A percentile compares a stretch with the other conserved stretches of the same genome.
phyloP scores from a whole-genome alignment of 1,140 invertebrate species.

The Marisa cornuarietis region DNA sequence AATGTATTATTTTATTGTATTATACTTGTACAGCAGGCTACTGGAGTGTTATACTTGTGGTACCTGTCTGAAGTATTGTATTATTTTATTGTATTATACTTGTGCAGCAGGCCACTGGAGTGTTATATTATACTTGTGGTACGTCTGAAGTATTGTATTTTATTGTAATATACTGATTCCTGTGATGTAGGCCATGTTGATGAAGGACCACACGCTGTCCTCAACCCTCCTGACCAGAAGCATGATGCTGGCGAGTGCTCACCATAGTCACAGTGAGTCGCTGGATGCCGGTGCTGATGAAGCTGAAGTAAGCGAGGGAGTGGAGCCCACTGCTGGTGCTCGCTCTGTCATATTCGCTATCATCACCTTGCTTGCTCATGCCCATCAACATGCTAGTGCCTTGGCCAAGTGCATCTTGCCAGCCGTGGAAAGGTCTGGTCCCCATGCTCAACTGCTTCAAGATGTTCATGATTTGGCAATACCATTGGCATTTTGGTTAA shows the following conservation, averaged over 20 bases:
- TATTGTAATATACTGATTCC: background rate
- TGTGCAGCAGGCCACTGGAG: constrained; percentile 40
- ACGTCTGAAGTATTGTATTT: too few species aligned
- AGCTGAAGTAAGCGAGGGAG: background rate
- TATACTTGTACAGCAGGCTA: too few species aligned
- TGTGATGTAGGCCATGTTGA: constrained; percentile 52
- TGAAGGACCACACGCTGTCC: constrained; percentile 61
- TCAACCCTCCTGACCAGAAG: constrained; percentile 57
- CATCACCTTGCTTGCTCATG: constrained; percentile 28
- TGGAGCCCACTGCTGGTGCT: background rate
- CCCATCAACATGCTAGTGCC: constrained; percentile 47
- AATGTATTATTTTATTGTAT: too few species aligned
- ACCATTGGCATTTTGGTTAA: too few species aligned
- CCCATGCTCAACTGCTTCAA: background rate
- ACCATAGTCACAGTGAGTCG: constrained; percentile 14
- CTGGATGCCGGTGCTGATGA: background rate
- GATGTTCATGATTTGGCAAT: too few species aligned
- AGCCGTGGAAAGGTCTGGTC: constrained; percentile 49
- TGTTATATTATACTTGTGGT: too few species aligned
- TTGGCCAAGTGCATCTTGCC: constrained; percentile 53
- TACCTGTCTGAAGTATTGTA: too few species aligned
- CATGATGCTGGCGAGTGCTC: constrained; percentile 24
- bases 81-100: background rate
- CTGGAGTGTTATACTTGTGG: too few species aligned
- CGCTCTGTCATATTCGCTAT: constrained; percentile 18